Conservation (phyloP, 2,888 invertebrate genomes). For the Pheosia gnoma region DNA sequence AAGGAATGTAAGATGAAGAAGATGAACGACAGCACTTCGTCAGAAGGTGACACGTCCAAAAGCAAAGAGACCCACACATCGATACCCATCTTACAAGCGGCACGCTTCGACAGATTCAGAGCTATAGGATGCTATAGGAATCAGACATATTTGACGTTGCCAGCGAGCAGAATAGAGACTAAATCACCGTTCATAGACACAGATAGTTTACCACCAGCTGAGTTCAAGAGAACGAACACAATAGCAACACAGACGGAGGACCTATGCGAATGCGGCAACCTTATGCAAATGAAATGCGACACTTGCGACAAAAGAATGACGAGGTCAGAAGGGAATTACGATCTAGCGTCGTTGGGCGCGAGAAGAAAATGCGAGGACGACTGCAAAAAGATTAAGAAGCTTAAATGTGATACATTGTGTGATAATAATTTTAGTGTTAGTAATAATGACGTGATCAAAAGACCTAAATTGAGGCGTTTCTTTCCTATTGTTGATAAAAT, state of each 20-base stretch:
- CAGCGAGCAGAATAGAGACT: slow-evolving; percentile 68
- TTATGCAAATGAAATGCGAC: slow-evolving; percentile 56
- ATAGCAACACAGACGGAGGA: slow-evolving; percentile 76
- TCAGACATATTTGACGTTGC: slow-evolving; percentile 75
- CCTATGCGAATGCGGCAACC: slow-evolving; percentile 64
- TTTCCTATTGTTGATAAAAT: slow-evolving; percentile 68
- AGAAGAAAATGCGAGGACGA: slow-evolving; percentile 61
- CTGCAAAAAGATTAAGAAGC: slow-evolving; percentile 69
- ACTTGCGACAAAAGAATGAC: slow-evolving; percentile 62
- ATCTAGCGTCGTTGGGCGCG: slow-evolving; percentile 51
- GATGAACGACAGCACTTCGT: slow-evolving; percentile 73
- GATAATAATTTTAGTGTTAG: slow-evolving; percentile 56
- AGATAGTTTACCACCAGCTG: slow-evolving; percentile 54
- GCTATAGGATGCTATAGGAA: slow-evolving; percentile 78
- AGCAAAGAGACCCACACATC: slow-evolving; percentile 72
- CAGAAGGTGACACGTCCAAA: slow-evolving; percentile 65
- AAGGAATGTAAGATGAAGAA: slow-evolving; percentile 76
- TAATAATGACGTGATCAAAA: slow-evolving; percentile 61
- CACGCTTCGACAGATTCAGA: slow-evolving; percentile 75
- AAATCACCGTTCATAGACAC: slow-evolving; percentile 70
- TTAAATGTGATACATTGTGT: slow-evolving; percentile 74
- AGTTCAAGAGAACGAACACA: slow-evolving; percentile 65
- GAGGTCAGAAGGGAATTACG: slow-evolving; percentile 71
- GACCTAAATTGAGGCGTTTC: slow-evolving; percentile 71
- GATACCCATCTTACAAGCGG: slow-evolving; percentile 78